Evolutionary conservation across 2,888 invertebrate genomes (phyloP).

Genomic region (Caenorhabditis parvicauda): DNA sequence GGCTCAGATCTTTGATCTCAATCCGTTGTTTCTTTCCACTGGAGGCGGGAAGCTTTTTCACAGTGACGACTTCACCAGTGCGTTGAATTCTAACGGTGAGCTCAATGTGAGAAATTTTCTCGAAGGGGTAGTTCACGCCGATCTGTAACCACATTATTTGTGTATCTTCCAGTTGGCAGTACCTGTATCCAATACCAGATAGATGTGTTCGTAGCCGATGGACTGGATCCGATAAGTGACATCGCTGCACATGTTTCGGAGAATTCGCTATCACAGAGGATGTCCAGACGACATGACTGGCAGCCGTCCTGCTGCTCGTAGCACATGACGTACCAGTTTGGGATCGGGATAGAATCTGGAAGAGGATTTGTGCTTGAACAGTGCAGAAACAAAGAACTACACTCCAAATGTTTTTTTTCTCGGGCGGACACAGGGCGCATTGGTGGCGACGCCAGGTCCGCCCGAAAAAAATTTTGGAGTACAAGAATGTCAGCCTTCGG

Average conservation of each 20-base stretch:
- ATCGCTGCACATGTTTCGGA: neutral
- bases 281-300: neutral
- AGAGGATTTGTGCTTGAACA: no score
- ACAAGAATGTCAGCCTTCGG: no score
- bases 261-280: neutral
- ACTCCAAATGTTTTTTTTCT: no score
- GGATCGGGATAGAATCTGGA: neutral
- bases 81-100: neutral
- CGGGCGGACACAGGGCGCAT: no score
- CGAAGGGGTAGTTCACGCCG: neutral
- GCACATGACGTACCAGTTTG: neutral
- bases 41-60: neutral
- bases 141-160: neutral
- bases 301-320: neutral
- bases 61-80: neutral
- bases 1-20: no score
- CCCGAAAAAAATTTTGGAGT: no score
- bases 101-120: neutral
- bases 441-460: no score
- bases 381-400: no score
- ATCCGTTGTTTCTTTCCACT: no score
- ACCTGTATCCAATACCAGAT: neutral
- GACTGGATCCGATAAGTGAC: neutral
- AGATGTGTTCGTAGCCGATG: neutral
- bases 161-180: neutral